Evolutionary conservation across 2,888 invertebrate genomes (phyloP), one percentile per base, ranked within the genome.

Genomic region (Conops quadrifasciatus): DNA sequence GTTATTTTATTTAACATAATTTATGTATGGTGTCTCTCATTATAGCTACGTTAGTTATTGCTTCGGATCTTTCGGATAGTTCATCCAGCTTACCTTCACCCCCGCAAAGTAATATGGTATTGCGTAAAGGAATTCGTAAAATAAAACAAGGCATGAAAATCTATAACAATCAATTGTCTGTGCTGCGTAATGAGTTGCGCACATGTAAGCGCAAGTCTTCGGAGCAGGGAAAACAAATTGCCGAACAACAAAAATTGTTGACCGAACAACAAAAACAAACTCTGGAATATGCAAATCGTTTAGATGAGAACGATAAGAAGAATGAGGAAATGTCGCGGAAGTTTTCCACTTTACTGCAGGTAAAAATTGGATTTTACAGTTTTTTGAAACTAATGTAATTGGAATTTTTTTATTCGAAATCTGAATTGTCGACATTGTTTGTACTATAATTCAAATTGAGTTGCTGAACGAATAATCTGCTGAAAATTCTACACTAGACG

Each of bases 131-230:
- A 80, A 94, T 95, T 84, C 90, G 93, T 75, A 93, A 94, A 85
- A 94, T 95, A 78, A 94, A 94, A 81, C 94, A 94, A 84, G 94
- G 94, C 75, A 94, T 95, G 94, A 94, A 93, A 84, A 91, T 91
- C 83, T 94, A 94, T 87, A 94, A 93, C 81, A 93, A 92, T 82
- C 94, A 94, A 81, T 85, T 95, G 78, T 91, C 93, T 16, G 89
- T 93, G 67, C 87, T 94, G 82, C 90, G 93, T 71, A 92, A 92
- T 80, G 95, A 95, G 81, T 85, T 95, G 68, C 90, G 93, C 77
- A 90, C 89, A 73, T 94, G 94, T 83, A 94, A 94, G 82, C 90
- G 92, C 70, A 94, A 94, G 86, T 91, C 94, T 9, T 91, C 91
- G 0, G 92, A 94, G 71, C 95, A 95, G 82, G 93, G 94, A 80